Evolutionary conservation across 2,888 invertebrate genomes (phyloP).

Genomic region (Bellardia bayeri): DNA sequence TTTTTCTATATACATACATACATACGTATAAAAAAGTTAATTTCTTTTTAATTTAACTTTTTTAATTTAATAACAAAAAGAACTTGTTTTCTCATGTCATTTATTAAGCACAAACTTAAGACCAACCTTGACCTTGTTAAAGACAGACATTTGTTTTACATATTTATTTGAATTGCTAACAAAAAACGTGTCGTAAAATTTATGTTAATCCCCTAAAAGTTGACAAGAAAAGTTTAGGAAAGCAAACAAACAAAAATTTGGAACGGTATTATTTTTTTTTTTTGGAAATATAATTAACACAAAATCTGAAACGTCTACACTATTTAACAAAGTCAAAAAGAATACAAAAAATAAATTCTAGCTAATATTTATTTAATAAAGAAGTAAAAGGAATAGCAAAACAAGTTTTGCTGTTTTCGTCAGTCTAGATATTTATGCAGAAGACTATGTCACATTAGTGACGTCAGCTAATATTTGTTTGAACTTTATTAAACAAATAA

Average conservation of each 20-base stretch:
- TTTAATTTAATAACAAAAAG: background rate
- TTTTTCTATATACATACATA: no score
- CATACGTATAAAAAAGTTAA: no score
- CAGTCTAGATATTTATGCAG: no score
- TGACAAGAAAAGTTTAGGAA: background rate
- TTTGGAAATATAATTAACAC: background rate
- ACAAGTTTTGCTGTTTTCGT: background rate
- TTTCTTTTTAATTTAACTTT: background rate
- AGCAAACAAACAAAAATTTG: background rate
- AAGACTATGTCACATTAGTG: no score
- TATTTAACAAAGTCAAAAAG: background rate
- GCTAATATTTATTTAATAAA: background rate
- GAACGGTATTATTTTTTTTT: background rate
- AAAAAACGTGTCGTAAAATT: background rate
- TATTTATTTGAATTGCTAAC: background rate
- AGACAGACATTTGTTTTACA: background rate
- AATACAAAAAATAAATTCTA: background rate
- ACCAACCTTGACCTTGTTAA: constrained; percentile 22
- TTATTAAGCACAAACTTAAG: background rate
- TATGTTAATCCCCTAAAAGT: constrained; percentile 19
- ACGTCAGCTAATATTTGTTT: no score
- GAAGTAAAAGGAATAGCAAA: background rate
- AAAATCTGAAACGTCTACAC: background rate
- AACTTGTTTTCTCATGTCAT: background rate
- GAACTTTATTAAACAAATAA: no score